These are phyloP conservation scores for Sinocyclocheilus rhinocerous DNA, from an alignment of 2,113 vertebrate genomes.

Conservation along the genomic window DNA sequence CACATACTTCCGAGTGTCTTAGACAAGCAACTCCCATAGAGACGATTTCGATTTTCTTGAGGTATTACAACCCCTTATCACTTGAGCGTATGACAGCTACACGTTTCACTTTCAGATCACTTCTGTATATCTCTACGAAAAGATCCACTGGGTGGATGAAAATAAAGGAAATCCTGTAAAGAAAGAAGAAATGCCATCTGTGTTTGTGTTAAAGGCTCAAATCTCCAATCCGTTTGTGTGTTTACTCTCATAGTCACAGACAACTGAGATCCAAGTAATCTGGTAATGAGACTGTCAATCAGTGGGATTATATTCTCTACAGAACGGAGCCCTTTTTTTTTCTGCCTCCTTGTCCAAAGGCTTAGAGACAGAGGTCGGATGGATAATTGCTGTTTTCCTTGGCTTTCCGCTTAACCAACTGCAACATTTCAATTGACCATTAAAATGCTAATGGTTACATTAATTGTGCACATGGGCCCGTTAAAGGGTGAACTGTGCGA, in stretches of 20 bases:
- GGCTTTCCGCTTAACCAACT: constrained; percentile 49
- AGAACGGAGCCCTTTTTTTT: neutral
- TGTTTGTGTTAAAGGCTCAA: constrained; percentile 25
- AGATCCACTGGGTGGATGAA: constrained; percentile 5
- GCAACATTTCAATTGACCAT: constrained; percentile 48
- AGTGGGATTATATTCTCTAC: constrained; percentile 27
- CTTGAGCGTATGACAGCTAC: neutral
- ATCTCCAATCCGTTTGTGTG: constrained; percentile 26
- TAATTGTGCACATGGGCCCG: constrained; percentile 39
- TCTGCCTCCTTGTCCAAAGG: neutral
- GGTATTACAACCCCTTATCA: constrained; percentile 10
- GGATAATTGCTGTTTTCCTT: constrained; percentile 49
- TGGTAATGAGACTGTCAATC: constrained; percentile 48
- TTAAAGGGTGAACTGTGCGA: constrained; percentile 3
- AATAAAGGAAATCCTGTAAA: neutral
- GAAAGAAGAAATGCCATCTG: neutral
- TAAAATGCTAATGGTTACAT: constrained; percentile 50
- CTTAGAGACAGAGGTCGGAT: constrained; percentile 41
- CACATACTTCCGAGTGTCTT: neutral
- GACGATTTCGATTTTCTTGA: neutral
- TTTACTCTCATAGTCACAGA: constrained; percentile 40
- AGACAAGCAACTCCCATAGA: neutral
- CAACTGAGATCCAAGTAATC: constrained; percentile 36
- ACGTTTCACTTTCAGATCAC: neutral
- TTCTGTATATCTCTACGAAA: neutral